phyloP scores from a whole-genome alignment of 2,888 invertebrate species.

The Leptinotarsa tumamoca region DNA sequence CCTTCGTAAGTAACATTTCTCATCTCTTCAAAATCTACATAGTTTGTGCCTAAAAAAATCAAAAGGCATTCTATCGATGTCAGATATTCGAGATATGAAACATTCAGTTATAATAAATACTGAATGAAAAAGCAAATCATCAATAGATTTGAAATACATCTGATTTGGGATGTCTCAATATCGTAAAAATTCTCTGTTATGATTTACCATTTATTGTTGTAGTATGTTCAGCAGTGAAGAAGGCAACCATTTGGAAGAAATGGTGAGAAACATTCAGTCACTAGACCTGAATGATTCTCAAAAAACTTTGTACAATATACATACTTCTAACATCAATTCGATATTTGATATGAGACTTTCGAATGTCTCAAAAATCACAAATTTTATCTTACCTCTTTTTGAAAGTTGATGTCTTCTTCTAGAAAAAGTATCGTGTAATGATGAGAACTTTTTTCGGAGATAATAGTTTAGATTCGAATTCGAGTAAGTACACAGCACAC shows the following conservation, averaged over 20 bases:
- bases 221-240: too few species aligned
- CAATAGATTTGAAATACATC: too few species aligned
- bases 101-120: too few species aligned
- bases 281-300: too few species aligned
- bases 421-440: conserved; percentile 8
- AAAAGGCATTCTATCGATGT: too few species aligned
- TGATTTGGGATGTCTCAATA: too few species aligned
- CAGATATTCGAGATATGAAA: too few species aligned
- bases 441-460: not conserved
- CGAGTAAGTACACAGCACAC: not conserved
- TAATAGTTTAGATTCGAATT: not conserved
- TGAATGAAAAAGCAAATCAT: not conserved
- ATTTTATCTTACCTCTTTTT: not conserved
- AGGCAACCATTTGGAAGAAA: too few species aligned
- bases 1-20: not conserved
- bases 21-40: not conserved
- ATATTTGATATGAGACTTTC: not conserved
- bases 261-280: too few species aligned
- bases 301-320: too few species aligned
- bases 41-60: not conserved
- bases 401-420: not conserved
- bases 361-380: not conserved
- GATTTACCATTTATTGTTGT: too few species aligned
- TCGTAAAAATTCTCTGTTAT: not conserved
- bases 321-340: too few species aligned